Conservation (phyloP, 1,140 invertebrate species). For the Calycopis cecrops region DNA sequence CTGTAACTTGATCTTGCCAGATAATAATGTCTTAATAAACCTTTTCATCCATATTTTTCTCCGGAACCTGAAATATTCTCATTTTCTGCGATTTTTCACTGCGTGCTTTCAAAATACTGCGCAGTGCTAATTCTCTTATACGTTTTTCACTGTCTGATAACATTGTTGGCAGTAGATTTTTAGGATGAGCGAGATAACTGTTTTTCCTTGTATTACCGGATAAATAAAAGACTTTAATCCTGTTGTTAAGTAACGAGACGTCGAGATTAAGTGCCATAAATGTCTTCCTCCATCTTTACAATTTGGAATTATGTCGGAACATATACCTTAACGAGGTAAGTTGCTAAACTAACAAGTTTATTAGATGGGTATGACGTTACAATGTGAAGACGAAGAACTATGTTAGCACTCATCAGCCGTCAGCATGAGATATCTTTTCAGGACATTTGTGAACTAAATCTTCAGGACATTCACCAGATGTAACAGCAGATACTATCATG, state of each 20-base stretch:
- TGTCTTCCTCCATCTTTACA: constrained; percentile 19
- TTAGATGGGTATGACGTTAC: constrained; percentile 27
- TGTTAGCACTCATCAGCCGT: constrained; percentile 44
- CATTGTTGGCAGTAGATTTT: background rate
- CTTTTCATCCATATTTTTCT: too few relatives aligned
- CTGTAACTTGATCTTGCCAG: too few relatives aligned
- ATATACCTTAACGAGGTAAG: constrained; percentile 19
- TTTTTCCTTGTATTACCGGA: background rate
- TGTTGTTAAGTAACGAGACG: background rate
- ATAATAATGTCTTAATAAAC: too few relatives aligned
- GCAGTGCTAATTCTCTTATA: too few relatives aligned
- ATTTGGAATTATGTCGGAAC: constrained; percentile 14
- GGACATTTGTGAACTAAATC: constrained; percentile 36
- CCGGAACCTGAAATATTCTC: too few relatives aligned
- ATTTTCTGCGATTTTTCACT: too few relatives aligned
- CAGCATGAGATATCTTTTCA: constrained; percentile 41
- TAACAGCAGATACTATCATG: constrained; percentile 9
- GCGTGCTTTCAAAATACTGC: too few relatives aligned
- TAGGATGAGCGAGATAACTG: background rate
- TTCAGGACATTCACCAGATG: constrained; percentile 27
- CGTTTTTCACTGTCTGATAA: constrained; percentile 1
- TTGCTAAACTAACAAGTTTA: constrained; percentile 16
- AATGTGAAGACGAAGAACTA: constrained; percentile 38
- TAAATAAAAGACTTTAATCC: background rate
- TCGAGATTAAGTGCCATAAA: background rate